A percentile compares a stretch with the other conserved stretches of the same genome.
These are phyloP conservation scores for Drosophila eohydei DNA, from an alignment of 2,888 invertebrate species.

Conservation along the genomic window DNA sequence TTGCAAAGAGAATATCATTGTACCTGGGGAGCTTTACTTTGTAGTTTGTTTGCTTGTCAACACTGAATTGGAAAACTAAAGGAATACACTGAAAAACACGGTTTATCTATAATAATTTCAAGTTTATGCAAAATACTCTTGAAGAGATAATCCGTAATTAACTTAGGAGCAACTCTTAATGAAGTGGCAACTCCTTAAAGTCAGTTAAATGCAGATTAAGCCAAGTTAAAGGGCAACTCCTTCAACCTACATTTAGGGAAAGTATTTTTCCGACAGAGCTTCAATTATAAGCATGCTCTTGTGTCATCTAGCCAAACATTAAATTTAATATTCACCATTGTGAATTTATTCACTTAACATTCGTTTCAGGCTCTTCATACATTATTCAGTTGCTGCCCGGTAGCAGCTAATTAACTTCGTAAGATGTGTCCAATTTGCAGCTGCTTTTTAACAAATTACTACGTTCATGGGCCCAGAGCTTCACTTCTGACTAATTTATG, in stretches of 20 bases:
- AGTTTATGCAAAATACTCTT: neutral
- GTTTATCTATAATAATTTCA: neutral
- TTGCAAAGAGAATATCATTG: neutral
- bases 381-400: constrained; percentile 51
- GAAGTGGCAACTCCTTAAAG: neutral
- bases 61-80: neutral
- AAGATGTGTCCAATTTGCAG: constrained; percentile 61
- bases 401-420: constrained; percentile 54
- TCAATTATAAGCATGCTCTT: constrained; percentile 10
- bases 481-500: constrained; percentile 63
- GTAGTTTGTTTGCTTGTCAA: neutral
- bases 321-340: constrained; percentile 15
- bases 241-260: neutral
- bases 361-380: constrained; percentile 38
- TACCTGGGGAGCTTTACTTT: neutral
- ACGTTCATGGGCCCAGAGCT: constrained; percentile 38
- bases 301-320: constrained; percentile 22
- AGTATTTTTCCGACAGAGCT: neutral
- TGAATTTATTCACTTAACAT: constrained; percentile 35
- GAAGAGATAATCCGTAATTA: neutral
- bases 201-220: neutral
- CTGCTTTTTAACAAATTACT: constrained; percentile 55
- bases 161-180: neutral
- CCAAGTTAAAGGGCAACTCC: neutral
- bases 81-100: too few relatives aligned